Conservation (phyloP, 2,888 invertebrate species). For the Pheosia gnoma region DNA sequence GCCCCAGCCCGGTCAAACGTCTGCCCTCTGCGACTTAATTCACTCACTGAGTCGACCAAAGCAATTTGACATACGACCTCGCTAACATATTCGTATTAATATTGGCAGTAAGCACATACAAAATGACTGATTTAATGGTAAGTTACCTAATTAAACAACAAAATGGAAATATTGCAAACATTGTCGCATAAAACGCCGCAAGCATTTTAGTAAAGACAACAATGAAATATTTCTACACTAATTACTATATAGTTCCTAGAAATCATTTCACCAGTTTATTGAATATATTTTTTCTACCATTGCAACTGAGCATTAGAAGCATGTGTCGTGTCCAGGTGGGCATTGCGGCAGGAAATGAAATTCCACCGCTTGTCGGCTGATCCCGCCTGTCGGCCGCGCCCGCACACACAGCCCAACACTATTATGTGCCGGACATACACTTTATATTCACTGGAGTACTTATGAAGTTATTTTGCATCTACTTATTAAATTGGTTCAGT, state of each 20-base stretch:
- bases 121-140: no score
- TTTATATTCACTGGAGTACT: conserved; percentile 1
- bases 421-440: conserved; percentile 9
- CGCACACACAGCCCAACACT: conserved; percentile 5
- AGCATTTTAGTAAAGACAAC: neutral
- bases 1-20: conserved; percentile 9
- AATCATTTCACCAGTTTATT: conserved; percentile 4
- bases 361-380: conserved; percentile 15
- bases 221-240: neutral
- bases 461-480: neutral
- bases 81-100: conserved; percentile 2
- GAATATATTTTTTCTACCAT: conserved; percentile 4
- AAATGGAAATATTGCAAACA: no score
- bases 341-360: conserved; percentile 35
- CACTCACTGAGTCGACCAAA: conserved; percentile 4
- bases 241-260: neutral
- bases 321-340: conserved; percentile 23
- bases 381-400: neutral
- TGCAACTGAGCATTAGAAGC: conserved; percentile 9
- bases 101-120: neutral
- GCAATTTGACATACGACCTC: conserved; percentile 1
- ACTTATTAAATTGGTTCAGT: neutral
- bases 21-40: conserved; percentile 17
- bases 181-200: neutral
- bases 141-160: no score